Base-by-base conservation (phyloP, 1,140 invertebrate species). In the Pristionchus pacificus region DNA sequence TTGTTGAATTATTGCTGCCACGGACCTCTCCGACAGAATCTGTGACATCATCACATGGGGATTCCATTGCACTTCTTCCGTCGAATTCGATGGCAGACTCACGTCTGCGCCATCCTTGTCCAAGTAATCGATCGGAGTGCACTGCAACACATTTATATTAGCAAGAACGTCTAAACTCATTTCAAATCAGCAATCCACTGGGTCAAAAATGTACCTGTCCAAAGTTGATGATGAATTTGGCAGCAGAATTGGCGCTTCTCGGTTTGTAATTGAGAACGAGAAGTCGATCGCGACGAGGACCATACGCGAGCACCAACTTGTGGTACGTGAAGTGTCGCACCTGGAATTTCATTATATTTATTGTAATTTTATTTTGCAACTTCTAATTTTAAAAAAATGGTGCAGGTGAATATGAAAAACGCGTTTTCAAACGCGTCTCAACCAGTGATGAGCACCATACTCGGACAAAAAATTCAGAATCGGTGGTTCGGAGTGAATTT, bases 291-390 rank as follows among this genome's bases (percentile, higher is more conserved):
- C 89, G 89, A 71, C 90, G 90, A 0, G 90, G 89, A 3, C 92
- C 92, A 85, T 94, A 95, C 10, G 89, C 88, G 10, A 94, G 78
- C 10, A 91, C 85, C 24, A 94, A 82, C 83, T 90, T 91, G 74
- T 89, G 91, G 80, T 92, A 94, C 70, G 88, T 91, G 79, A 90
- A 94, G 0, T 90, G 91, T 81, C 91, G 91, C n/a, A 95, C 88
- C 24, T 85, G 33, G 25, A 74, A 74, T 6, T n/a, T n/a, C n/a
- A n/a, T n/a, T n/a, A n/a, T n/a, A n/a, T n/a, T n/a, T n/a, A n/a
- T n/a, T n/a, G n/a, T n/a, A n/a, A n/a, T n/a, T n/a, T n/a, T n/a
- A n/a, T n/a, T n/a, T n/a, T n/a, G n/a, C n/a, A n/a, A n/a, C n/a
- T n/a, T n/a, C n/a, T n/a, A n/a, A n/a, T n/a, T n/a, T n/a, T n/a